Evolutionary conservation across 1,140 invertebrate genomes (phyloP).

Genomic region (Adoxophyes honmai): DNA sequence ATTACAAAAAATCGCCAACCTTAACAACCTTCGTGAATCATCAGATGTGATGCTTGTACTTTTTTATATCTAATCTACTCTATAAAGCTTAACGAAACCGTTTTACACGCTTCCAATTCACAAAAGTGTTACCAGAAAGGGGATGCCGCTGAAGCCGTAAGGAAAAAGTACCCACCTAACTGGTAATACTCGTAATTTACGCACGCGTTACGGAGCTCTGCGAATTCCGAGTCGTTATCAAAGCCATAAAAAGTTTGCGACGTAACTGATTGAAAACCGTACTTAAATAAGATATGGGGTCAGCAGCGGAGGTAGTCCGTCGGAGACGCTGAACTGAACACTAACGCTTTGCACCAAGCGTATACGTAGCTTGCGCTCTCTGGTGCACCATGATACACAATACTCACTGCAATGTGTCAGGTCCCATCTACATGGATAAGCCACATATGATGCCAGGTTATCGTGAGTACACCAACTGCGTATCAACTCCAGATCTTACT

Average conservation of each 20-base stretch:
- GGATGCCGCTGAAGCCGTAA: no score
- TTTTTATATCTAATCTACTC: no score
- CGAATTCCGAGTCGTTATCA: conserved; percentile 26
- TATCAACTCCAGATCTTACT: no score
- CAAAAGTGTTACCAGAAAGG: no score
- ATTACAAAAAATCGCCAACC: no score
- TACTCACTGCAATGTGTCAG: conserved; percentile 28
- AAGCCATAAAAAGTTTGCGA: conserved; percentile 25
- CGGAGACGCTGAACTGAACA: conserved; percentile 17
- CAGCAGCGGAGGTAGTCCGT: conserved; percentile 19
- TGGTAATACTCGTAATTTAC: not conserved
- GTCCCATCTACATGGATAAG: conserved; percentile 33
- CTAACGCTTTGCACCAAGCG: not conserved
- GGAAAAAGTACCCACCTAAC: no score
- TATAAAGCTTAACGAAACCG: no score
- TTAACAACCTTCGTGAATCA: no score
- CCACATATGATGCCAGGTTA: conserved; percentile 34
- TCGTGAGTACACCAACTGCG: conserved; percentile 32
- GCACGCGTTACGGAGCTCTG: not conserved
- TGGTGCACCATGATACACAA: conserved; percentile 26
- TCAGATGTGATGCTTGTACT: no score
- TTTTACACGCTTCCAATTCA: no score
- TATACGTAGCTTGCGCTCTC: not conserved
- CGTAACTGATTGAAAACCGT: conserved; percentile 27
- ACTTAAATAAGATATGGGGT: conserved; percentile 30